A percentile compares a stretch with the other conserved stretches of the same genome.
phyloP scores from a whole-genome alignment of 1,140 invertebrate species.

The Lepidostoma basale region DNA sequence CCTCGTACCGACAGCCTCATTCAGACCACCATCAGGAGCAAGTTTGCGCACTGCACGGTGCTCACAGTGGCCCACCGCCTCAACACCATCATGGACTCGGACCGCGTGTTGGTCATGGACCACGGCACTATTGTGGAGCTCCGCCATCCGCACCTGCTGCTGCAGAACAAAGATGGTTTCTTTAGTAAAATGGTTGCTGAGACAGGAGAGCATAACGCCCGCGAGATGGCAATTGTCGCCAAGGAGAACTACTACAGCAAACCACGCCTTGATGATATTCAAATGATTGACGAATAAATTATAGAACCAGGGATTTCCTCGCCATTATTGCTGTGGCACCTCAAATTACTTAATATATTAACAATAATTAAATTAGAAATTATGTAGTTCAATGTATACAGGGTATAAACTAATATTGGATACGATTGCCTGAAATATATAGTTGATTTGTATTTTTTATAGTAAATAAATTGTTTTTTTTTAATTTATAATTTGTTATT shows the following conservation, averaged over 20 bases:
- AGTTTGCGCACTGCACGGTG: conserved; percentile 67
- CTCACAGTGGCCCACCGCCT: conserved; percentile 76
- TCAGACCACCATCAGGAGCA: conserved; percentile 62
- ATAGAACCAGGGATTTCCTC: no score
- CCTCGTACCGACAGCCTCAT: conserved; percentile 64
- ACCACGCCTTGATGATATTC: conserved; percentile 22
- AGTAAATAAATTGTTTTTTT: no score
- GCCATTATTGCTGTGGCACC: no score
- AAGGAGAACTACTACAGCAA: conserved; percentile 46
- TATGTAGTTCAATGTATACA: no score
- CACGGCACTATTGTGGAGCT: conserved; percentile 64
- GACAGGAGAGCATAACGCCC: conserved; percentile 58
- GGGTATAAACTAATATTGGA: no score
- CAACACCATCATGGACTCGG: conserved; percentile 67
- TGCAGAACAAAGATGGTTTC: conserved; percentile 63
- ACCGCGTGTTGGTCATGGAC: conserved; percentile 67
- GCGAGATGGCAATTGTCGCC: conserved; percentile 51
- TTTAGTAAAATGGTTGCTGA: conserved; percentile 67
- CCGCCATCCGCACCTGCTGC: conserved; percentile 65
- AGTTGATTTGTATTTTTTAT: no score
- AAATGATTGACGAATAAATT: conserved; percentile 46
- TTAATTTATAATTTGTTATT: no score
- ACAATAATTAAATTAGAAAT: no score
- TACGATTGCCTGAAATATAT: no score
- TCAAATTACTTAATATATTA: no score